phyloP scores from a whole-genome alignment of 2,797 vertebrate genomes.

The Sebastes kiyomatsui region DNA sequence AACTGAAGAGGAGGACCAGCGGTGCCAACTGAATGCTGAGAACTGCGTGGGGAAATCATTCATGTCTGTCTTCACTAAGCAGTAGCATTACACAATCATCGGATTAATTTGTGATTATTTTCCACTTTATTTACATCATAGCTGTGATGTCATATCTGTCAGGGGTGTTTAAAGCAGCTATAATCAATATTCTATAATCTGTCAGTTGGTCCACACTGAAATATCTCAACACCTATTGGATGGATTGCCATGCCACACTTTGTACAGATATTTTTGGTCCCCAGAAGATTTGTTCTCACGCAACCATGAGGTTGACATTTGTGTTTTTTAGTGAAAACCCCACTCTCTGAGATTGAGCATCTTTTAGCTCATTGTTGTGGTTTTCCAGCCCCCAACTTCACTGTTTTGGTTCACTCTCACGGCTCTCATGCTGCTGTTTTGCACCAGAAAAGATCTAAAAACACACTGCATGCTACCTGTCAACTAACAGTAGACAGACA shows the following conservation, averaged over 20 bases:
- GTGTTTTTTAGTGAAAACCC: background rate
- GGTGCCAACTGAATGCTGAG: conserved; percentile 12
- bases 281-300: background rate
- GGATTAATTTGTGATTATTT: conserved; percentile 3
- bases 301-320: background rate
- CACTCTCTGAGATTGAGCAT: background rate
- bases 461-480: too few relatives aligned
- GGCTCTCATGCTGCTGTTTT: too few relatives aligned
- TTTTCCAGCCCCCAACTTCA: too few relatives aligned
- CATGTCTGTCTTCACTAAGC: background rate
- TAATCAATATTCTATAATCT: background rate
- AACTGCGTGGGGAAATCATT: background rate
- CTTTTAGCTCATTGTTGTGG: too few relatives aligned
- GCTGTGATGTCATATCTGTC: background rate
- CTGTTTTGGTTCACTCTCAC: too few relatives aligned
- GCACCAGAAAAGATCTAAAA: too few relatives aligned
- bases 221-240: background rate
- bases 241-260: too few relatives aligned
- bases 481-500: too few relatives aligned
- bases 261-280: background rate
- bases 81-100: too few relatives aligned
- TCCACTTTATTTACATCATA: background rate
- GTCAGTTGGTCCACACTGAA: background rate
- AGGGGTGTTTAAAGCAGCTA: background rate
- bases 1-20: background rate